phyloP scores from a whole-genome alignment of 2,888 invertebrate species.

The Eledone cirrhosa region DNA sequence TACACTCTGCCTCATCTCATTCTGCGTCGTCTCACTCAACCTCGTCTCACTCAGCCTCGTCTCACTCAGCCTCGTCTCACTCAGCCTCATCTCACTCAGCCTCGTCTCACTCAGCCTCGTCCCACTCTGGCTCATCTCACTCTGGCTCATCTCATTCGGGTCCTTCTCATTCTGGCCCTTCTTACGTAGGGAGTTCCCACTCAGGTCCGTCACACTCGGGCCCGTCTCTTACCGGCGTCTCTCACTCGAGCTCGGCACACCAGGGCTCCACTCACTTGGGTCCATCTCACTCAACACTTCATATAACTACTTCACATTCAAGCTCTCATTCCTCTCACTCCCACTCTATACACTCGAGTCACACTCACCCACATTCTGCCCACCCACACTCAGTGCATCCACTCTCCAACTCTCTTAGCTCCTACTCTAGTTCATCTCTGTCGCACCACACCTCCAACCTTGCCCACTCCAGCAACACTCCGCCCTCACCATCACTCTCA shows the following conservation, averaged over 20 bases:
- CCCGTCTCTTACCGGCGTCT: background rate
- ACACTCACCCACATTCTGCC: background rate
- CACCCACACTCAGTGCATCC: slow-evolving; percentile 3
- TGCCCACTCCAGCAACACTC: slow-evolving; percentile 4
- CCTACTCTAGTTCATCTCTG: background rate
- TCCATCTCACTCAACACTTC: background rate
- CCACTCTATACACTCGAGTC: background rate
- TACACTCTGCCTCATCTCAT: background rate
- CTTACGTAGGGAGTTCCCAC: too few species aligned
- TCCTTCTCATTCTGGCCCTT: too few species aligned
- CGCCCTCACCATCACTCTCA: background rate
- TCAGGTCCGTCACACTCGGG: too few species aligned
- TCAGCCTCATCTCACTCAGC: too few species aligned
- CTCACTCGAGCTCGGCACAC: background rate
- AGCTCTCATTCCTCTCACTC: background rate
- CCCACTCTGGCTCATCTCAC: too few species aligned
- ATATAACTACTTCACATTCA: too few species aligned
- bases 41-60: too few species aligned
- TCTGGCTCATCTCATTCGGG: too few species aligned
- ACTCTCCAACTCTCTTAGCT: slow-evolving; percentile 13
- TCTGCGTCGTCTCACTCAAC: too few species aligned
- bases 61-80: too few species aligned
- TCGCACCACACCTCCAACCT: slow-evolving; percentile 14
- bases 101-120: too few species aligned
- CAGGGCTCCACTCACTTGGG: background rate